Conservation (phyloP, 2,797 vertebrate genomes). For the Sebastes dallii region DNA sequence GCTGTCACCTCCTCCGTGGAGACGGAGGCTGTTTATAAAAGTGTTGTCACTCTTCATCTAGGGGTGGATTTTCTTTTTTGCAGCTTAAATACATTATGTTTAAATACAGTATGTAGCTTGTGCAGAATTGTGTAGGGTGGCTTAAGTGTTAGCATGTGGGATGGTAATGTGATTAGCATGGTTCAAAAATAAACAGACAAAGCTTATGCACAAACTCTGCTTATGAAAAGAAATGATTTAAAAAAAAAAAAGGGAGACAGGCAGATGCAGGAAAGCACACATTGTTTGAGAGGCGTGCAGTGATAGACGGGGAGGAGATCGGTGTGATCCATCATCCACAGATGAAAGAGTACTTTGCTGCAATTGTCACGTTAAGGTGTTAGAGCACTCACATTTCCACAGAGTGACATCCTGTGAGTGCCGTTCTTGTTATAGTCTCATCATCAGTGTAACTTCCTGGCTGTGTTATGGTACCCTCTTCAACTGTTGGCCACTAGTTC, state of each 20-base stretch:
- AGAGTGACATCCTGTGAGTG: not conserved
- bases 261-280: conserved; percentile 1
- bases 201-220: conserved; percentile 35
- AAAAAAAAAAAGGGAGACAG: not conserved
- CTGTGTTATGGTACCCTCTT: conserved; percentile 15
- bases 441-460: not conserved
- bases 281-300: not conserved
- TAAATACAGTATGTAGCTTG: conserved; percentile 44
- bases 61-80: conserved; percentile 12
- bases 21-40: conserved; percentile 65
- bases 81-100: conserved; percentile 45
- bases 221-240: conserved; percentile 17
- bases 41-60: conserved; percentile 54
- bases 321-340: conserved; percentile 22
- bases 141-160: conserved; percentile 60
- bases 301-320: conserved; percentile 5
- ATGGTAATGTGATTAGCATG: conserved; percentile 67
- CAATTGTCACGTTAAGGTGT: conserved; percentile 12
- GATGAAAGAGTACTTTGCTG: conserved; percentile 17
- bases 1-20: conserved; percentile 57
- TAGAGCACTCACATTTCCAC: conserved; percentile 1
- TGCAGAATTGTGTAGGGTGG: conserved; percentile 50
- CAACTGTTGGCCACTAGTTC: conserved; percentile 22
- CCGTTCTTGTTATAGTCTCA: not conserved
- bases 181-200: conserved; percentile 67